Base-by-base conservation (phyloP, 2,888 invertebrate species). In the Chirona hameri region DNA sequence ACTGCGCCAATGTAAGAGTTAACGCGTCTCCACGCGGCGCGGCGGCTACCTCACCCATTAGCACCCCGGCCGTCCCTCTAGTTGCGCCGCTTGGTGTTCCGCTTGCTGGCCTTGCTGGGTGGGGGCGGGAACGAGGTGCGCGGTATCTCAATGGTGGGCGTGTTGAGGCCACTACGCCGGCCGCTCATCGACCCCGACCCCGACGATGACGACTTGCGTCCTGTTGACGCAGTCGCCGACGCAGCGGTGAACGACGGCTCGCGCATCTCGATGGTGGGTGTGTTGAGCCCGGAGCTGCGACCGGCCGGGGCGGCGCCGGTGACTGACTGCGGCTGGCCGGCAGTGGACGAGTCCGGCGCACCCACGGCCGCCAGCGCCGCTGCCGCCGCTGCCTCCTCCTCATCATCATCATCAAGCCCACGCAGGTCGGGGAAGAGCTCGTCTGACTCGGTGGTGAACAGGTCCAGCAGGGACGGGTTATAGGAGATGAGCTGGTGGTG, bases 381-480 rank as follows among this genome's bases (percentile, higher is more conserved):
- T 10, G 12, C 76, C 76, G 24, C 21, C 39, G 39, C 76, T 18
- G 29, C 10, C 72, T 3, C 21, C 24, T 10, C 10, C 76, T 76
- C 76, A 21, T 76, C 39, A 9, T 76, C 76, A 10, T 76, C 39
- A 29, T 46, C 39, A 24, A 76, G 21, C 10, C 76, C 76, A 24
- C 46, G 39, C 76, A 76, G 46, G 24, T 76, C 76, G 39, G 76
- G 76, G 76, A 76, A 76, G 39, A 76, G 76, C 46, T 76, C 76
- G 14, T 76, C 76, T 9, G 39, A 7, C 27, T 76, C 76, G 27
- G 39, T 2, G 46, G 10, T 76, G 76, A 76, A 76, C 39, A 76
- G 46, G 46, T 76, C 76, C 76, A 76, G 76, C 46, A 76, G 76
- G 9, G 76, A 76, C 39, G 76, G 76, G 76, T 76, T 76, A 39